Evolutionary conservation across 2,113 vertebrate species (phyloP), one percentile per base, ranked within the genome.

Genomic region (Aleadryas rufinucha): DNA sequence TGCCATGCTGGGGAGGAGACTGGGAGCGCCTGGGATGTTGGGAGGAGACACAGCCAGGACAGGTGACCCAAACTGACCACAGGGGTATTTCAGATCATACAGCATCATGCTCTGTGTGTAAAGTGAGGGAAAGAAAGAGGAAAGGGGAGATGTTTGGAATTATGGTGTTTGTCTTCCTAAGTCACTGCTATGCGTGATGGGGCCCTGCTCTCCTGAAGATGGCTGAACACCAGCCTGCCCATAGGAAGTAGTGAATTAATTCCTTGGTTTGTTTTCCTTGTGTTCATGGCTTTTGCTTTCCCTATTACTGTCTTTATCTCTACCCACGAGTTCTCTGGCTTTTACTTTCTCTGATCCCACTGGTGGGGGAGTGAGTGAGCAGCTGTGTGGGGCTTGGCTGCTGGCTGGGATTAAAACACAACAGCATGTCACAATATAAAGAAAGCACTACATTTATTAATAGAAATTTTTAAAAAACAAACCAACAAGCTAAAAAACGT

Each of bases 1-100:
- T n/a, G 49, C n/a, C 49, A 10, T 0, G 3, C 1, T 50, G 68
- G 44, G 26, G 28, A 50, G 37, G 42, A 41, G 3, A 3, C 4
- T 3, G 49, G 7, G 11, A 20, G 3, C 54, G 6, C 6, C 5
- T 5, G 30, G 24, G 30, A 63, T 12, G 9, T 0, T 87, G 47
- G 13, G 35, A 56, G 41, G 76, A 7, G 59, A 64, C 31, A 57
- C 10, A 50, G 59, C 22, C 31, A 56, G 35, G 8, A 57, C 31
- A 80, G 8, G 11, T 56, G 57, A 64, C 59, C 22, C 35, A 6
- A 64, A 14, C 27, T 16, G 35, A 64, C 21, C 42, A 27, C 1
- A 50, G 42, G 27, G 42, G 19, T 65, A 37, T 37, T 65, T 26
- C 59, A 80, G 27, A 35, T 4, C 12, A 24, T 7, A 1, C 11